These are phyloP conservation scores for Scolopax mira DNA, from an alignment of 2,113 vertebrate species.

Conservation along the genomic window DNA sequence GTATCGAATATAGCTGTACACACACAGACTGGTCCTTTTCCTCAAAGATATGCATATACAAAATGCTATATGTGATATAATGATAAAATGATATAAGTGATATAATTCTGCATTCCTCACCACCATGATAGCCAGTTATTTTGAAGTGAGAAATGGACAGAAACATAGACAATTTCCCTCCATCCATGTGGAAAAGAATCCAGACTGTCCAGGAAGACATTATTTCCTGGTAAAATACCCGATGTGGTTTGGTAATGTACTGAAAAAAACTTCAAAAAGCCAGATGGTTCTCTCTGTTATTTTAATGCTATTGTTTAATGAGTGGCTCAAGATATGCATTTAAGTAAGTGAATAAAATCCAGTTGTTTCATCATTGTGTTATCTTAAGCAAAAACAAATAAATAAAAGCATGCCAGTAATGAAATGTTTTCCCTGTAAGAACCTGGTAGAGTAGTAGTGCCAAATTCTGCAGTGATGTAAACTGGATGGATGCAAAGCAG, in stretches of 20 bases:
- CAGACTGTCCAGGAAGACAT: slow-evolving; percentile 43
- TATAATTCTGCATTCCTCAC: background rate
- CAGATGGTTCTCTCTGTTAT: slow-evolving; percentile 66
- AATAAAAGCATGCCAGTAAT: slow-evolving; percentile 69
- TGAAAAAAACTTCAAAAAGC: slow-evolving; percentile 64
- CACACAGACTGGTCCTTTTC: background rate
- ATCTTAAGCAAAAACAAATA: slow-evolving; percentile 71
- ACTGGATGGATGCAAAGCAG: slow-evolving; percentile 75
- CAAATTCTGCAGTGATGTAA: slow-evolving; percentile 74
- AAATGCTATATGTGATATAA: background rate
- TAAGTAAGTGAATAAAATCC: slow-evolving; percentile 64
- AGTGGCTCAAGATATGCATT: slow-evolving; percentile 61
- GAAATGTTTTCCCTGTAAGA: slow-evolving; percentile 68
- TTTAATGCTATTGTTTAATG: slow-evolving; percentile 55
- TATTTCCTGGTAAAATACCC: slow-evolving; percentile 61
- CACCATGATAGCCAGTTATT: background rate
- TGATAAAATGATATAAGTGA: too few species aligned
- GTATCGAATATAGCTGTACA: background rate
- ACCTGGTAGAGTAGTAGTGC: slow-evolving; percentile 50
- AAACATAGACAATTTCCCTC: slow-evolving; percentile 22
- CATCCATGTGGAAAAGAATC: slow-evolving; percentile 23
- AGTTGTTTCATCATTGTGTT: slow-evolving; percentile 53
- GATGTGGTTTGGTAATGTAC: slow-evolving; percentile 56
- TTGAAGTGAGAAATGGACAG: slow-evolving; percentile 9
- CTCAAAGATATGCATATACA: background rate